A percentile compares a stretch with the other conserved stretches of the same genome.
phyloP scores from a whole-genome alignment of 2,888 invertebrate genomes.

The Torymus aiolomorphi region DNA sequence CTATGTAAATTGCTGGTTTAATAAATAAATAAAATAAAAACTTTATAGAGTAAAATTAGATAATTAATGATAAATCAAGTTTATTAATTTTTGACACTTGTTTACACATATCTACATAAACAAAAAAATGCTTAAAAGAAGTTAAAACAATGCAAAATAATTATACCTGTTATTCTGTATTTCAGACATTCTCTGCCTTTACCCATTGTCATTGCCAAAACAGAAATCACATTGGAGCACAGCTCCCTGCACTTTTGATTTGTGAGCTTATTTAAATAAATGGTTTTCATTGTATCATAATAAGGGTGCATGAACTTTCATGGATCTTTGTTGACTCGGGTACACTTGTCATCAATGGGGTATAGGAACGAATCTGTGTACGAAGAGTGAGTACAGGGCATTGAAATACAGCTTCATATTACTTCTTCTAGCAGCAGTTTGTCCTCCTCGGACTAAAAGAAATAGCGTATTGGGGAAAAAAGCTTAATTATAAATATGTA shows the following conservation, averaged over 20 bases:
- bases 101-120: no score
- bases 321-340: no score
- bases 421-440: constrained; percentile 92
- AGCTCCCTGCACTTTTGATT: constrained; percentile 87
- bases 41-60: constrained; percentile 6
- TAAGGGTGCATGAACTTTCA: constrained; percentile 96
- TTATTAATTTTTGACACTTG: neutral
- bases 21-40: neutral
- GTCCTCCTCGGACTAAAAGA: constrained; percentile 92
- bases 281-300: constrained; percentile 90
- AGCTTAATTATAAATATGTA: neutral
- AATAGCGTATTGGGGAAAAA: neutral
- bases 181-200: constrained; percentile 91
- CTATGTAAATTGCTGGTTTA: no score
- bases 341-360: constrained; percentile 99
- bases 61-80: constrained; percentile 1
- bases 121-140: no score
- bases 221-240: constrained; percentile 98
- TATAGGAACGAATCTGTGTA: constrained; percentile 94
- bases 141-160: no score
- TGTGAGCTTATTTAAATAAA: constrained; percentile 89
- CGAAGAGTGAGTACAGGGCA: constrained; percentile 92
- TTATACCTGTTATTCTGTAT: constrained; percentile 82
- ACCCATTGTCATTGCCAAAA: constrained; percentile 94
- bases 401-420: constrained; percentile 86